phyloP scores from a whole-genome alignment of 2,797 vertebrate species.

The Chelidonichthys spinosus region DNA sequence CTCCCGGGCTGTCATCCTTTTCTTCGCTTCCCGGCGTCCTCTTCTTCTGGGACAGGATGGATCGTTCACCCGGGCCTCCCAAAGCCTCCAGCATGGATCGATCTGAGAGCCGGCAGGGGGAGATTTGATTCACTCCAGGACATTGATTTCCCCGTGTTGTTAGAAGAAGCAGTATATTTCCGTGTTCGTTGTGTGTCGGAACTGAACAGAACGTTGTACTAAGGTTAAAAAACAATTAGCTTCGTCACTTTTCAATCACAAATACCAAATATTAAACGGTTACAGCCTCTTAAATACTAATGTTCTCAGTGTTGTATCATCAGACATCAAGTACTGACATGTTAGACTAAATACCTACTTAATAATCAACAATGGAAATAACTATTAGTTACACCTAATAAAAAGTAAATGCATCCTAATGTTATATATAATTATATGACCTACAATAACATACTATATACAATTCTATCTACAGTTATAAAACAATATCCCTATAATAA shows the following conservation, averaged over 20 bases:
- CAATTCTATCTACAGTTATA: background rate
- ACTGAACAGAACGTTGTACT: background rate
- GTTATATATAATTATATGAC: no score
- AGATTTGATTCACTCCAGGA: conserved; percentile 48
- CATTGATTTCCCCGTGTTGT: conserved; percentile 62
- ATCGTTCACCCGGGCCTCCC: conserved; percentile 74
- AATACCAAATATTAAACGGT: background rate
- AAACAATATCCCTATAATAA: background rate
- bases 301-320: background rate
- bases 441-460: no score
- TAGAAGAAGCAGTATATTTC: conserved; percentile 29
- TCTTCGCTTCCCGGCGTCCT: conserved; percentile 38
- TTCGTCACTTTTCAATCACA: background rate
- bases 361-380: conserved; percentile 8
- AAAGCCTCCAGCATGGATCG: conserved; percentile 82
- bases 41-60: conserved; percentile 70
- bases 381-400: background rate
- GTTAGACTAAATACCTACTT: background rate
- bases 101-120: conserved; percentile 64
- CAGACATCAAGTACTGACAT: no score
- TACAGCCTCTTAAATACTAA: conserved; percentile 1
- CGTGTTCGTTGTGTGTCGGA: background rate
- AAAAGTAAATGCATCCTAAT: no score
- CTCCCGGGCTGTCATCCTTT: conserved; percentile 42
- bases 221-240: no score